Conservation (phyloP, 1,140 invertebrate genomes). For the Proctacanthus coquilletti region DNA sequence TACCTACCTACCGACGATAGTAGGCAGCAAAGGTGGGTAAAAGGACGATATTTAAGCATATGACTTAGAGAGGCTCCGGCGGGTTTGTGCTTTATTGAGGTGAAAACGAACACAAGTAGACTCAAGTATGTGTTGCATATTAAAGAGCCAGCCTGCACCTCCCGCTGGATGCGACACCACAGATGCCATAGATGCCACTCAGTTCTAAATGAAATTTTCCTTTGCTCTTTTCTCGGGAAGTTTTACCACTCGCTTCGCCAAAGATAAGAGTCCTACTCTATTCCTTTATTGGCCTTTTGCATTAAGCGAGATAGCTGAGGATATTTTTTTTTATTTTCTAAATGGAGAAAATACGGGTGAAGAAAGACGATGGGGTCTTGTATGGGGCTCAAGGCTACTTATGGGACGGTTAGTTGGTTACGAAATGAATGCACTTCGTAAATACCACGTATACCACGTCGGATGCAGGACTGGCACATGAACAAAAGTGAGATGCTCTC, state of each 20-base stretch:
- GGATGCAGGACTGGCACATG: too few relatives aligned
- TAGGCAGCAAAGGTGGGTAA: too few relatives aligned
- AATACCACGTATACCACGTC: too few relatives aligned
- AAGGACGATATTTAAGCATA: too few relatives aligned
- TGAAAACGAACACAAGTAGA: constrained; percentile 1
- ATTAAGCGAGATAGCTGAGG: not conserved
- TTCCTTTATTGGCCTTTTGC: not conserved
- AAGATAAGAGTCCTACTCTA: not conserved
- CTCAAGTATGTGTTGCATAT: constrained; percentile 4
- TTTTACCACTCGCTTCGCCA: too few relatives aligned
- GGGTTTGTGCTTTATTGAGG: too few relatives aligned
- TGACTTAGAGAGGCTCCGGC: too few relatives aligned
- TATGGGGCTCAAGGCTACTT: not conserved
- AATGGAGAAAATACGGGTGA: not conserved
- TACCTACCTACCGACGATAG: too few relatives aligned
- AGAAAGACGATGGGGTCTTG: not conserved
- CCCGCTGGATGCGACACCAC: not conserved
- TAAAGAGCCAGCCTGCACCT: not conserved
- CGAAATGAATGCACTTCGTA: not conserved
- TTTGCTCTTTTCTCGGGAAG: not conserved
- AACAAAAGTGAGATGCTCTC: too few relatives aligned
- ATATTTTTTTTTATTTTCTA: not conserved
- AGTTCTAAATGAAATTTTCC: not conserved
- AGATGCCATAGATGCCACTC: not conserved
- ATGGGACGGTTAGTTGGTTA: not conserved